A percentile compares a stretch with the other conserved stretches of the same genome.
Evolutionary conservation across 2,113 vertebrate genomes (phyloP).

Genomic region (Silurus glanis): DNA sequence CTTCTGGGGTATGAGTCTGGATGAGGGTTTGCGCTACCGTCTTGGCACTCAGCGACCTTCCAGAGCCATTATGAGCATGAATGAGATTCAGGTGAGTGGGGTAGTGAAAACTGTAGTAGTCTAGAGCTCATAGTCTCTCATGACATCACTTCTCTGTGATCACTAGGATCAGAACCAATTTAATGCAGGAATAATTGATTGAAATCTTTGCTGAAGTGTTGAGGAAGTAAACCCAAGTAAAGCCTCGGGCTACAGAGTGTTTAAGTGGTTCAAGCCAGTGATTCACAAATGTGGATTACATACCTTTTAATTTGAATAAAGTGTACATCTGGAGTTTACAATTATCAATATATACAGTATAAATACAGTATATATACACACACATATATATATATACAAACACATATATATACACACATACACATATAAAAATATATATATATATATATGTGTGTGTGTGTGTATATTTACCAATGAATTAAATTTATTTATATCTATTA

Average conservation of each 20-base stretch:
- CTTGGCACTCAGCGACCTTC: constrained; percentile 89
- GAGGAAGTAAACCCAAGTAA: not conserved
- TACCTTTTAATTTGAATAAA: not conserved
- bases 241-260: not conserved
- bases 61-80: constrained; percentile 89
- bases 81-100: constrained; percentile 88
- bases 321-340: no score
- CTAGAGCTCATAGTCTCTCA: not conserved
- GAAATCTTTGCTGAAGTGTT: no score
- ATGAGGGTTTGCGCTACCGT: constrained; percentile 87
- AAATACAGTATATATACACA: no score
- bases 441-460: no score
- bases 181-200: not conserved
- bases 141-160: not conserved
- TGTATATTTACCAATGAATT: no score
- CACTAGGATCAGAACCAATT: not conserved
- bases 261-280: not conserved
- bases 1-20: constrained; percentile 89
- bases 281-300: not conserved
- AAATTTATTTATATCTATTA: no score
- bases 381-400: no score
- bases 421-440: no score
- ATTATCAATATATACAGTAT: no score
- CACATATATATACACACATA: no score
- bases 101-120: not conserved